These are phyloP conservation scores for Hucho hucho DNA, from an alignment of 2,113 vertebrate species.

Conservation along the genomic window DNA sequence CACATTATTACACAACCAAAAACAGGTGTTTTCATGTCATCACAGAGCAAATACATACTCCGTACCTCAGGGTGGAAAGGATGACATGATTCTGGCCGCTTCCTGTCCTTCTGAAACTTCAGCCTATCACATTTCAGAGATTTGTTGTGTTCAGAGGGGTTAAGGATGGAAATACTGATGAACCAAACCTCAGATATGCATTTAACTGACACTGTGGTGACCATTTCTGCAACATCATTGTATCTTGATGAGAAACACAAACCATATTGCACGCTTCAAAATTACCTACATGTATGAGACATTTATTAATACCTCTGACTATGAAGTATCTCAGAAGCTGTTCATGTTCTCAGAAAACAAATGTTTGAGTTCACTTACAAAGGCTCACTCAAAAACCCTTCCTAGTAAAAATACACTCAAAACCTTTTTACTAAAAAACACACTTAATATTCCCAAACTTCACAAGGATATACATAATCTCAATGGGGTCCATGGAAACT, in stretches of 20 bases:
- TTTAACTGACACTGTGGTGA: background rate
- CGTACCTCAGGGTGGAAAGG: slow-evolving; percentile 94
- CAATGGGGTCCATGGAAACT: slow-evolving; percentile 94
- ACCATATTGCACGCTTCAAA: background rate
- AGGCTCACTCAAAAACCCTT: background rate
- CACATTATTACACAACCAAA: background rate
- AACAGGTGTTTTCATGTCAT: background rate
- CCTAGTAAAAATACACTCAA: background rate
- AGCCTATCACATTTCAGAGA: slow-evolving; percentile 95
- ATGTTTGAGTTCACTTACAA: background rate
- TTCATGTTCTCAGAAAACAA: no score
- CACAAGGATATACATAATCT: slow-evolving; percentile 99
- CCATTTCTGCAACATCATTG: background rate
- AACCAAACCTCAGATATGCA: background rate
- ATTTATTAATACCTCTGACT: background rate
- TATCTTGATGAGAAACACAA: background rate
- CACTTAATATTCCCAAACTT: background rate
- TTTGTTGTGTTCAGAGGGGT: slow-evolving; percentile 93
- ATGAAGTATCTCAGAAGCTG: no score
- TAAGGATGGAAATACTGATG: slow-evolving; percentile 72
- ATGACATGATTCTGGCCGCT: slow-evolving; percentile 93
- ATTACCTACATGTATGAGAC: background rate
- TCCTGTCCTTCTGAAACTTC: slow-evolving; percentile 96
- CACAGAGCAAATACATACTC: background rate
- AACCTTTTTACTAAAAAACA: background rate